Percentiles rank a stretch among this genome's conserved stretches.
Evolutionary conservation across 2,888 invertebrate species (phyloP).

Genomic region (Hanleya hanleyi): DNA sequence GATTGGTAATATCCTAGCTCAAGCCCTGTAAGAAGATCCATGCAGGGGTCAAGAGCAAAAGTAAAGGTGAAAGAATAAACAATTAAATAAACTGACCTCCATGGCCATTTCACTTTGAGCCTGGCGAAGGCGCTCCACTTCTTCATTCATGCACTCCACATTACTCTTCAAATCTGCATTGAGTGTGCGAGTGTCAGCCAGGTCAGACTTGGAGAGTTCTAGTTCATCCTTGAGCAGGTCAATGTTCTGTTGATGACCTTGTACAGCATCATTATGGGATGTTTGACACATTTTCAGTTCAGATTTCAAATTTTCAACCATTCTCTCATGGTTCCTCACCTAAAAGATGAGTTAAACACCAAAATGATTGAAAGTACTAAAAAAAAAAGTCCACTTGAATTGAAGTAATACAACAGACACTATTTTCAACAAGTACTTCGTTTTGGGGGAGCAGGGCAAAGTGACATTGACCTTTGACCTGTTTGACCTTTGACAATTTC

Average conservation of each 20-base stretch:
- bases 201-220: slow-evolving; percentile 48
- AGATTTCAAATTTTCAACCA: slow-evolving; percentile 65
- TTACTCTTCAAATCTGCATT: slow-evolving; percentile 50
- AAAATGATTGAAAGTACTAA: too few species aligned
- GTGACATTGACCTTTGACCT: too few species aligned
- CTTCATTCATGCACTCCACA: slow-evolving; percentile 54
- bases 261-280: slow-evolving; percentile 60
- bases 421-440: too few species aligned
- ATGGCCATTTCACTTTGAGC: slow-evolving; percentile 56
- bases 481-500: too few species aligned
- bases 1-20: too few species aligned
- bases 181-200: slow-evolving; percentile 53
- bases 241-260: slow-evolving; percentile 61
- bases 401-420: too few species aligned
- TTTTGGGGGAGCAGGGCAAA: too few species aligned
- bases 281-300: slow-evolving; percentile 59
- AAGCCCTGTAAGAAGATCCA: neutral
- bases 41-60: neutral
- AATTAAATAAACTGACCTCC: slow-evolving; percentile 47
- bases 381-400: too few species aligned
- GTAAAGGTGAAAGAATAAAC: neutral
- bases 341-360: too few species aligned
- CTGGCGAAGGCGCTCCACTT: slow-evolving; percentile 55
- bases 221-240: slow-evolving; percentile 55
- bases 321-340: slow-evolving; percentile 65